Evolutionary conservation across 2,888 invertebrate genomes (phyloP).

Genomic region (Xanthostigma xanthostigma): DNA sequence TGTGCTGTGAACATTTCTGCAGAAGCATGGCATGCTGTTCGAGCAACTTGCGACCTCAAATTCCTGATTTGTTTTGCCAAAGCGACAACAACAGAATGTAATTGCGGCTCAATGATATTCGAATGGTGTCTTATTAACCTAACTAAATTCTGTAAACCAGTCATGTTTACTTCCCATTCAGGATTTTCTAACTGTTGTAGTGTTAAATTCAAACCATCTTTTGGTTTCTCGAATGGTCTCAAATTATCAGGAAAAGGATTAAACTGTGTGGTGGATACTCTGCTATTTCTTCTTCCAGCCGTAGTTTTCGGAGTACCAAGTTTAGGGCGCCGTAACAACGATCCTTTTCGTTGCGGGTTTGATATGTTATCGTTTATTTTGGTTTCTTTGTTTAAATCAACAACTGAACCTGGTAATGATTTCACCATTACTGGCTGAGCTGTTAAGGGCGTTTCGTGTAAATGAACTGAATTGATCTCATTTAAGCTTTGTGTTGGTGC

Average conservation of each 20-base stretch:
- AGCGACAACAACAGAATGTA: slow-evolving; percentile 54
- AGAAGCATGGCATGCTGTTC: slow-evolving; percentile 72
- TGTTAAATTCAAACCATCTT: slow-evolving; percentile 45
- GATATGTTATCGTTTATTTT: not conserved
- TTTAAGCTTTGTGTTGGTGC: no score
- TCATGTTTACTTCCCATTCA: slow-evolving; percentile 69
- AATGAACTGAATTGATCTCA: slow-evolving; percentile 7
- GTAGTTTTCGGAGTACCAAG: slow-evolving; percentile 18
- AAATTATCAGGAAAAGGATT: slow-evolving; percentile 22
- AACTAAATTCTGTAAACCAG: slow-evolving; percentile 52
- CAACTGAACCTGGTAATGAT: slow-evolving; percentile 16
- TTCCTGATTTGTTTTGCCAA: slow-evolving; percentile 71
- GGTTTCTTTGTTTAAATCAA: slow-evolving; percentile 13
- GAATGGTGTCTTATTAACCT: slow-evolving; percentile 51
- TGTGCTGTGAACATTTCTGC: slow-evolving; percentile 61
- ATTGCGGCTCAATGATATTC: slow-evolving; percentile 44
- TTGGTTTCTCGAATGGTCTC: slow-evolving; percentile 44
- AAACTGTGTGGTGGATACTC: slow-evolving; percentile 21
- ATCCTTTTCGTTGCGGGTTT: slow-evolving; percentile 4
- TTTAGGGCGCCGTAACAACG: slow-evolving; percentile 13
- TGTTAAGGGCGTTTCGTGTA: slow-evolving; percentile 13
- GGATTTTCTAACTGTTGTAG: slow-evolving; percentile 50
- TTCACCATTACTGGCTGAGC: slow-evolving; percentile 10
- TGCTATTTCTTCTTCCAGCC: slow-evolving; percentile 14
- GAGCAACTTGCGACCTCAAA: slow-evolving; percentile 81